A percentile compares a stretch with the other conserved stretches of the same genome.
Conservation (phyloP, 2,113 vertebrate species). For the Chionis minor region DNA sequence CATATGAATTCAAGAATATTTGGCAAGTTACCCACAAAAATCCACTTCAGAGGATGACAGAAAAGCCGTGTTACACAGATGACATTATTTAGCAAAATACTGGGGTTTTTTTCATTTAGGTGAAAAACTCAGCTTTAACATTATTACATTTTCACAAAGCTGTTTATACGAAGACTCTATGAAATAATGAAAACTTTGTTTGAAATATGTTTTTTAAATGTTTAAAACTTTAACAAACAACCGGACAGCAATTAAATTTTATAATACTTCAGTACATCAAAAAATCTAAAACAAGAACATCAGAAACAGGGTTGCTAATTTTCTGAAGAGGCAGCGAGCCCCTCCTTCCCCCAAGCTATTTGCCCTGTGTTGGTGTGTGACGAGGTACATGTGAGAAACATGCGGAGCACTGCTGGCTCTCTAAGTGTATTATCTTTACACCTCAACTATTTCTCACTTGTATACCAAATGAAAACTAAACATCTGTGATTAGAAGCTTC, state of each 20-base stretch:
- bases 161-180: not conserved
- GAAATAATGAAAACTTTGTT: not conserved
- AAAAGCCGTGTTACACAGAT: not conserved
- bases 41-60: not conserved
- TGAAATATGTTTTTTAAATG: not conserved
- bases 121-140: not conserved
- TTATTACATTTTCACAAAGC: not conserved
- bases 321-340: not conserved
- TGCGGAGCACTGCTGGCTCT: not conserved
- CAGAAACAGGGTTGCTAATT: not conserved
- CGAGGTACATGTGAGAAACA: fast-evolving
- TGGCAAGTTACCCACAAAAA: not conserved
- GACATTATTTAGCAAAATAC: not conserved
- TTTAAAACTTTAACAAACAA: not conserved
- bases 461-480: not conserved
- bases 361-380: not conserved
- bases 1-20: not conserved
- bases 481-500: not conserved
- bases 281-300: not conserved
- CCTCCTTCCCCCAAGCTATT: not conserved
- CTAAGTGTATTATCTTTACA: not conserved
- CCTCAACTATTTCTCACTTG: not conserved
- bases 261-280: not conserved
- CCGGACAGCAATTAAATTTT: not conserved
- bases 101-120: not conserved